A percentile compares a stretch with the other conserved stretches of the same genome.
phyloP scores from a whole-genome alignment of 2,888 invertebrate genomes.

The Disparrhopalites patrizii region DNA sequence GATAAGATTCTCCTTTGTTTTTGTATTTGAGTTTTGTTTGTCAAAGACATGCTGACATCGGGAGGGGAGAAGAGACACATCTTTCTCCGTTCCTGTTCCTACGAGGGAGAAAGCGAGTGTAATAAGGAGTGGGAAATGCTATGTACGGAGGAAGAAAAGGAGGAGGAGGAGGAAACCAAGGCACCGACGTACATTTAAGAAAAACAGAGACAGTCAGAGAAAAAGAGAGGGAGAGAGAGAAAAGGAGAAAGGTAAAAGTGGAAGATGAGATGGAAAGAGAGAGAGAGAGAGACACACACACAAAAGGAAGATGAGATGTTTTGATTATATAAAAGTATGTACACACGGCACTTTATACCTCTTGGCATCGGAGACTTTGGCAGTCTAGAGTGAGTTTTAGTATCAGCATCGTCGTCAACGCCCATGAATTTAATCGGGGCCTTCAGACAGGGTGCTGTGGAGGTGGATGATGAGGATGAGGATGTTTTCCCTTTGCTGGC shows the following conservation, averaged over 20 bases:
- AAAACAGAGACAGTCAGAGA: no score
- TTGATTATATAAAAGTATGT: no score
- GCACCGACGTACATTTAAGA: no score
- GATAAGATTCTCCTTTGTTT: neutral
- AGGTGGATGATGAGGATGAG: conserved; percentile 13
- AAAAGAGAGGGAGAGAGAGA: no score
- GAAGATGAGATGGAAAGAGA: no score
- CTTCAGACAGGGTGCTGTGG: conserved; percentile 22
- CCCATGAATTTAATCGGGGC: conserved; percentile 37
- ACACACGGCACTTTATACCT: conserved; percentile 24
- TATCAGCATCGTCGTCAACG: conserved; percentile 35
- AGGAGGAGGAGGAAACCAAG: no score
- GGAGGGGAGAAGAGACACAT: neutral
- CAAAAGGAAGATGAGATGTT: neutral
- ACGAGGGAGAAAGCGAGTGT: no score
- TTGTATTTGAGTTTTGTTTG: neutral
- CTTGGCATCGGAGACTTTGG: conserved; percentile 42
- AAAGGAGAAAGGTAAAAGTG: no score
- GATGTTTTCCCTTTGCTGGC: conserved; percentile 13
- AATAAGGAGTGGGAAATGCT: no score
- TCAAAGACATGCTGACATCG: neutral
- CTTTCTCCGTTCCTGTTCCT: no score
- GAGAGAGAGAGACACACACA: neutral
- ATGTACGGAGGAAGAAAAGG: no score
- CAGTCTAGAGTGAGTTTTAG: conserved; percentile 33